Evolutionary conservation across 2,797 vertebrate species (phyloP).

Genomic region (Ctenochaetus hawaiiensis): DNA sequence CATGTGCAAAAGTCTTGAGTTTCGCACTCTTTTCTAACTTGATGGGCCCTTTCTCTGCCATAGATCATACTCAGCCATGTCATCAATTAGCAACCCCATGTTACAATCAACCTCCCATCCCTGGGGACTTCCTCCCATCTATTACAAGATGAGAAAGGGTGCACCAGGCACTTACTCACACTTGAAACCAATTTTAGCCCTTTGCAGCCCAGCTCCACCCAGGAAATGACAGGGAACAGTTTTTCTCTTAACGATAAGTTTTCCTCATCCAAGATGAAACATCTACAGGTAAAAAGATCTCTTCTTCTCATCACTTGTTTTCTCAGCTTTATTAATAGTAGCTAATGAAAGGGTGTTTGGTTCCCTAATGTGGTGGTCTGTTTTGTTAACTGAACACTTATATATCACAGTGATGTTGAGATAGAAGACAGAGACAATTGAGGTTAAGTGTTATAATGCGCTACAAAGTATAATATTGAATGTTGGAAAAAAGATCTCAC

Average conservation of each 20-base stretch:
- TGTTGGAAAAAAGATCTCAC: not conserved
- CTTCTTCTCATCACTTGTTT: conserved; percentile 32
- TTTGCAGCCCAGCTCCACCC: conserved; percentile 70
- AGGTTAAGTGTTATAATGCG: not conserved
- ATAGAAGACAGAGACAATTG: not conserved
- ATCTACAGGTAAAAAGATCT: conserved; percentile 45
- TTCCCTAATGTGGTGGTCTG: not conserved
- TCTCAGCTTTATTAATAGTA: conserved; percentile 35
- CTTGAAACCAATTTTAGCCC: conserved; percentile 82
- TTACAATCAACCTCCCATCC: conserved; percentile 79
- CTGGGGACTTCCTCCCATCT: conserved; percentile 74
- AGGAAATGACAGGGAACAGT: conserved; percentile 72
- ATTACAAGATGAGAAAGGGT: conserved; percentile 75
- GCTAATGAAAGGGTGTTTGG: conserved; percentile 38
- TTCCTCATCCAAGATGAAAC: conserved; percentile 68
- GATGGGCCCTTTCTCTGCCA: conserved; percentile 43
- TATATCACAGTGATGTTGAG: conserved; percentile 20
- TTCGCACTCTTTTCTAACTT: conserved; percentile 65
- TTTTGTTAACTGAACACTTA: conserved; percentile 46
- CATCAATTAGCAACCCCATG: conserved; percentile 78
- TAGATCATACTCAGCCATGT: conserved; percentile 74
- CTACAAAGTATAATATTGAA: not conserved
- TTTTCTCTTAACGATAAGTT: conserved; percentile 76
- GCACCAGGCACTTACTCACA: conserved; percentile 79
- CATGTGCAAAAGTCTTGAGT: conserved; percentile 47